Evolutionary conservation across 1,140 invertebrate genomes (phyloP).

Genomic region (Bradynema listronoti): DNA sequence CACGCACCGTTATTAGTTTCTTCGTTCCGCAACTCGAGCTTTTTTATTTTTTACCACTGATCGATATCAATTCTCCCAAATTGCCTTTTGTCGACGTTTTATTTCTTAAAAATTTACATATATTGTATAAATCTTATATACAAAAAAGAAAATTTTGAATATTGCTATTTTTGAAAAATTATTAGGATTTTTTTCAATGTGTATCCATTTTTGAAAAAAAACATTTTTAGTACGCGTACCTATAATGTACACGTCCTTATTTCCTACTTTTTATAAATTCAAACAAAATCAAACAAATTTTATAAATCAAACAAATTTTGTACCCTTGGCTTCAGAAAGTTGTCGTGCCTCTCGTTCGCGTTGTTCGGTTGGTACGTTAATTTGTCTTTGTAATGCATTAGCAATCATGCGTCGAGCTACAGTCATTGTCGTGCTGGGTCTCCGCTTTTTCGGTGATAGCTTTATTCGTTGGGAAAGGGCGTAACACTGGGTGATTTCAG

Average conservation of each 20-base stretch:
- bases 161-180: too few relatives aligned
- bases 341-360: conserved; percentile 2
- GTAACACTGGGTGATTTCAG: conserved; percentile 4
- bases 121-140: too few relatives aligned
- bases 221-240: too few relatives aligned
- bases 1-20: too few relatives aligned
- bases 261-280: too few relatives aligned
- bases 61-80: conserved; percentile 5
- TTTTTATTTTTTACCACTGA: too few relatives aligned
- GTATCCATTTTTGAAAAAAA: too few relatives aligned
- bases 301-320: not conserved
- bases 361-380: conserved; percentile 6
- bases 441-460: conserved; percentile 1
- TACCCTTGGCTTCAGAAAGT: conserved; percentile 11
- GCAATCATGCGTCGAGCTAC: conserved; percentile 15
- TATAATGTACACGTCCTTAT: too few relatives aligned
- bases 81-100: conserved; percentile 3
- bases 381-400: conserved; percentile 2
- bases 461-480: conserved; percentile 11
- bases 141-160: too few relatives aligned
- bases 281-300: conserved; percentile 1
- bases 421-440: conserved; percentile 3
- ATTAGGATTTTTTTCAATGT: too few relatives aligned
- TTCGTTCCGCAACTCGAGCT: too few relatives aligned
- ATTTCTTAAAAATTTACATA: not conserved